phyloP scores from a whole-genome alignment of 2,888 invertebrate species.

The Sphaerophoria taeniata region DNA sequence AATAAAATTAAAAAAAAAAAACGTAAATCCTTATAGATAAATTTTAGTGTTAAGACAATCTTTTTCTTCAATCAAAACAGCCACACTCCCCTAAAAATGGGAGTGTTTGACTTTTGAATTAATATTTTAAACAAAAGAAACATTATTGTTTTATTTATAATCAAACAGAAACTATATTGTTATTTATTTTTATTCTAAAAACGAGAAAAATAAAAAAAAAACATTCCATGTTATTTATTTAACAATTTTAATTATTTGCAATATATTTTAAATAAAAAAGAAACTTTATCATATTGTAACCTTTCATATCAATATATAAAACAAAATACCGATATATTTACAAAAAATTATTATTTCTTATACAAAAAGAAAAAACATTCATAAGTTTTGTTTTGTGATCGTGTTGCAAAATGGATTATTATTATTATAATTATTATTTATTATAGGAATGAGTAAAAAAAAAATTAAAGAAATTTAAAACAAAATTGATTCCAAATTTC shows the following conservation, averaged over 20 bases:
- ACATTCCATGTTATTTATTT: slow-evolving; percentile 75
- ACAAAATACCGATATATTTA: slow-evolving; percentile 61
- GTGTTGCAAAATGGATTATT: slow-evolving; percentile 61
- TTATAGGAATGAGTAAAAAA: slow-evolving; percentile 63
- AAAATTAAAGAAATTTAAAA: slow-evolving; percentile 50
- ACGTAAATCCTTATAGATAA: slow-evolving; percentile 48
- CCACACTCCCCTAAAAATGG: slow-evolving; percentile 4
- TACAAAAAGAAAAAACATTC: slow-evolving; percentile 36
- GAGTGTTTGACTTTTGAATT: slow-evolving; percentile 50
- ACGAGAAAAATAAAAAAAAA: slow-evolving; percentile 25
- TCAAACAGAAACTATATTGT: slow-evolving; percentile 48
- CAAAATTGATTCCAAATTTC: slow-evolving; percentile 10
- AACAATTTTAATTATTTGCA: slow-evolving; percentile 69
- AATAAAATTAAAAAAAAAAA: slow-evolving; percentile 48
- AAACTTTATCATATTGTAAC: slow-evolving; percentile 25
- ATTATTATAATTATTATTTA: slow-evolving; percentile 74
- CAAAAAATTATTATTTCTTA: slow-evolving; percentile 69
- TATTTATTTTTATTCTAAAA: slow-evolving; percentile 74
- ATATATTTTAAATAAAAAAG: slow-evolving; percentile 60
- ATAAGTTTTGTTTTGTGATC: slow-evolving; percentile 52
- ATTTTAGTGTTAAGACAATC: slow-evolving; percentile 67
- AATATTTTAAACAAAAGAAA: slow-evolving; percentile 55
- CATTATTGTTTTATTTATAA: slow-evolving; percentile 74
- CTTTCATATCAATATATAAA: slow-evolving; percentile 35
- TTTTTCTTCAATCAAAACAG: slow-evolving; percentile 52